A percentile compares a stretch with the other conserved stretches of the same genome.
phyloP scores from a whole-genome alignment of 2,113 vertebrate genomes.

The Loxodonta africana region DNA sequence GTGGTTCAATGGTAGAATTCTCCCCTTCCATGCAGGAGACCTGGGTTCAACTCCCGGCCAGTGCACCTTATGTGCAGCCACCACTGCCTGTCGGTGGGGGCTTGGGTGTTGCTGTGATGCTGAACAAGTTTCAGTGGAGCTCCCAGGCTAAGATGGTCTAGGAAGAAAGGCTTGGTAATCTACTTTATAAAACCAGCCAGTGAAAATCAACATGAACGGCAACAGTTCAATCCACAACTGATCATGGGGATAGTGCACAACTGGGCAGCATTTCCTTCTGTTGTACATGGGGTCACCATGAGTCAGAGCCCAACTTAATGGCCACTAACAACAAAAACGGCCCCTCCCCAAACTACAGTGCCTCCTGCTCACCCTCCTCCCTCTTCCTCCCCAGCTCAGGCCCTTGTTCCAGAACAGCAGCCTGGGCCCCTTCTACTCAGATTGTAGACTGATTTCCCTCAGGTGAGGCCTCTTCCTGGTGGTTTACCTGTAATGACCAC shows the following conservation, averaged over 20 bases:
- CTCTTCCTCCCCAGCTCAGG: constrained; percentile 77
- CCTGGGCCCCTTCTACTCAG: constrained; percentile 73
- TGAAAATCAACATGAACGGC: neutral
- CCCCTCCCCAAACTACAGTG: neutral
- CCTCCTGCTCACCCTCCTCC: neutral
- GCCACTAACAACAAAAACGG: neutral
- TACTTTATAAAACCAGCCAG: neutral
- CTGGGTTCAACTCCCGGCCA: neutral
- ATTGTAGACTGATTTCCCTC: constrained; percentile 76
- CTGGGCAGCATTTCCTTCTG: neutral
- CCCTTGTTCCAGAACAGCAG: constrained; percentile 82
- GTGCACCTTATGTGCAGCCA: neutral
- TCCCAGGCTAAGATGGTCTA: neutral
- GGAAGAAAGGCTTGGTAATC: neutral
- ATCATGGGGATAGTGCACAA: neutral
- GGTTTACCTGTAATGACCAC: neutral
- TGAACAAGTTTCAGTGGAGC: neutral
- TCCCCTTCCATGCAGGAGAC: neutral
- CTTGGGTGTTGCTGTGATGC: neutral
- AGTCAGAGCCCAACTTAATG: neutral
- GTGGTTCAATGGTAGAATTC: neutral
- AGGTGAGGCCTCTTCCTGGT: constrained; percentile 73
- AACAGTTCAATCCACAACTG: neutral
- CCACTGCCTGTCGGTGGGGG: neutral
- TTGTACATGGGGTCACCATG: neutral